These are phyloP conservation scores for Leuciscus waleckii DNA, from an alignment of 2,797 vertebrate species.

Conservation along the genomic window DNA sequence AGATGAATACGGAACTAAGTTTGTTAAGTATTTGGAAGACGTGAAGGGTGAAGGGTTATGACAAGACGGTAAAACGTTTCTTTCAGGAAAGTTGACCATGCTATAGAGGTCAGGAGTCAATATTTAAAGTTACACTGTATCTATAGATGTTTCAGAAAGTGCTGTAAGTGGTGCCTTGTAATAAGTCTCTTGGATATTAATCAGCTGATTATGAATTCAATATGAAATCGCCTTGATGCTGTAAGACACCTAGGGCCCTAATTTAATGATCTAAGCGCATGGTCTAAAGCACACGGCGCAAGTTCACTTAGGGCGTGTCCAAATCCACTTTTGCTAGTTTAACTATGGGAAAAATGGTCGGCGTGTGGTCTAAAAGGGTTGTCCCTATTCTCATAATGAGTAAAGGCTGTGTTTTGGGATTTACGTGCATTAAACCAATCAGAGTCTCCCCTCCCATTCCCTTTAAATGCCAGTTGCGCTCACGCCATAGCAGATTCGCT, in stretches of 20 bases:
- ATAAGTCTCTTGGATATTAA: slow-evolving; percentile 2
- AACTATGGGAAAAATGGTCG: no score
- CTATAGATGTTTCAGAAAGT: not conserved
- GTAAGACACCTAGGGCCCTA: not conserved
- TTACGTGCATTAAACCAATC: no score
- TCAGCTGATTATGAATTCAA: slow-evolving; percentile 19
- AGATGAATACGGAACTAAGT: slow-evolving; percentile 30
- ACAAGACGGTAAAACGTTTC: not conserved
- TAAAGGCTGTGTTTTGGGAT: no score
- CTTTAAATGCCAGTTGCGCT: no score
- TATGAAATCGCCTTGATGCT: not conserved
- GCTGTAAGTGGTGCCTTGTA: not conserved
- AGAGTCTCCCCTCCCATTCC: no score
- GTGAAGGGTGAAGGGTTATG: not conserved
- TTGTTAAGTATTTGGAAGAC: slow-evolving; percentile 21
- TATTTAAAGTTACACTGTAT: not conserved
- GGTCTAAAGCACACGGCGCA: no score
- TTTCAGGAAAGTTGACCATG: slow-evolving; percentile 6
- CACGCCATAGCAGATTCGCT: no score
- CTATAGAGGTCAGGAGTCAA: not conserved
- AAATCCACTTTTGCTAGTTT: no score
- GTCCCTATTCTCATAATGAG: no score
- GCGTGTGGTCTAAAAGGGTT: no score
- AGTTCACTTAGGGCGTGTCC: no score
- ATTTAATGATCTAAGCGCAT: no score